Percentiles rank a stretch among this genome's conserved stretches.
Evolutionary conservation across 2,888 invertebrate genomes (phyloP).

Genomic region (Drosophila helvetica): DNA sequence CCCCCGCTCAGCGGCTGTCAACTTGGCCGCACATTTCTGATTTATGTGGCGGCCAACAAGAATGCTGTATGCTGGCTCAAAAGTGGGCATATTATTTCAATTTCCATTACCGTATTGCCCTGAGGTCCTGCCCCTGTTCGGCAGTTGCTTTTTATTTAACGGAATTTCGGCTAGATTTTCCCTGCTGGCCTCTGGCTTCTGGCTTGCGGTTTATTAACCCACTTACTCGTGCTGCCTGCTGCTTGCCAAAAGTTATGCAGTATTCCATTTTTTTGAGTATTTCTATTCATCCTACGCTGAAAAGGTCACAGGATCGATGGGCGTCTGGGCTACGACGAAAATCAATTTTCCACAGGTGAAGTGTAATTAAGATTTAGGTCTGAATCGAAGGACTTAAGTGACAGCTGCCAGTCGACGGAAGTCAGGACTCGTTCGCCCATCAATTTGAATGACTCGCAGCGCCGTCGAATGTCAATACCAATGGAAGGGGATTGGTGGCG

Average conservation of each 20-base stretch:
- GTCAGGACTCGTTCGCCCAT: neutral
- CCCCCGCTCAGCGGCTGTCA: constrained; percentile 57
- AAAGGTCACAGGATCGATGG: constrained; percentile 8
- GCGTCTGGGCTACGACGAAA: constrained; percentile 10
- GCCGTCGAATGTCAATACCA: neutral
- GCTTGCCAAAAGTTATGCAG: constrained; percentile 16
- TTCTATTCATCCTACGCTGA: neutral
- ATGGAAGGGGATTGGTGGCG: neutral
- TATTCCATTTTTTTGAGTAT: constrained; percentile 6
- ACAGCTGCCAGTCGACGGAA: neutral
- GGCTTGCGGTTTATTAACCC: constrained; percentile 71
- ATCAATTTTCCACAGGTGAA: constrained; percentile 12
- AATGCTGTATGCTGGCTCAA: constrained; percentile 54
- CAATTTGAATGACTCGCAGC: constrained; percentile 1
- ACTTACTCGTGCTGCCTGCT: constrained; percentile 53
- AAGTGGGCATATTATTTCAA: constrained; percentile 79
- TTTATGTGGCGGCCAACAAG: constrained; percentile 65
- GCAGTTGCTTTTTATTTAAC: constrained; percentile 47
- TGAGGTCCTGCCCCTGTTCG: constrained; percentile 11
- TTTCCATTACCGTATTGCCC: constrained; percentile 77
- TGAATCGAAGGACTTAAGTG: constrained; percentile 3
- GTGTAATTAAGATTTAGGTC: constrained; percentile 24
- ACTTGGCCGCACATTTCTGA: constrained; percentile 71
- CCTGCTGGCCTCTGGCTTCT: too few relatives aligned
- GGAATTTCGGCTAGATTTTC: constrained; percentile 53